These are phyloP conservation scores for Pomatostomus ruficeps DNA, from an alignment of 2,113 vertebrate genomes.

Conservation along the genomic window DNA sequence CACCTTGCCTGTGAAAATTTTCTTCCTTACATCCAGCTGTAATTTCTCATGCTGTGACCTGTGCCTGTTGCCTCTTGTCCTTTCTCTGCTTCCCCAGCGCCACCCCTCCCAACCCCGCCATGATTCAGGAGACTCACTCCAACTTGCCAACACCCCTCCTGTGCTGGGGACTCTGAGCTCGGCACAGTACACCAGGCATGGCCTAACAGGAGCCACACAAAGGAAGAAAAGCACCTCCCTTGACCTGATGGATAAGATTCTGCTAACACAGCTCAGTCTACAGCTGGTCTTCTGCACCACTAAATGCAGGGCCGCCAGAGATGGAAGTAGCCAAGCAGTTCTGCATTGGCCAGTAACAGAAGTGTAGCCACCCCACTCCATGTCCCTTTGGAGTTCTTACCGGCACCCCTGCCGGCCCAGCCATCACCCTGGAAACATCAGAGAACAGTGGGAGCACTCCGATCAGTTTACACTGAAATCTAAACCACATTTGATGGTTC, in stretches of 20 bases:
- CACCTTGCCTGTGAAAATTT: neutral
- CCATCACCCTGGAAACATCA: neutral
- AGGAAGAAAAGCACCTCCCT: neutral
- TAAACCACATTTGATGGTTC: neutral
- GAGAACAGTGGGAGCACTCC: neutral
- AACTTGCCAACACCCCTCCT: neutral
- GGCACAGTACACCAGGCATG: too few relatives aligned
- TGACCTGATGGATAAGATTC: neutral
- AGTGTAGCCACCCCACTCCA: rapidly evolving
- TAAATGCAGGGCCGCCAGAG: neutral
- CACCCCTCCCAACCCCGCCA: too few relatives aligned
- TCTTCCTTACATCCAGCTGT: neutral
- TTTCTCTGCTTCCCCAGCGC: neutral
- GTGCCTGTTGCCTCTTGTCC: neutral
- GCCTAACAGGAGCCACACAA: neutral
- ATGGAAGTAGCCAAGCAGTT: neutral
- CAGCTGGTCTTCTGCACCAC: neutral
- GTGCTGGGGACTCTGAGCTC: neutral
- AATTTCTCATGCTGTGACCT: neutral
- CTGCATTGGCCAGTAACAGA: neutral
- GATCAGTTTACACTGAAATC: neutral
- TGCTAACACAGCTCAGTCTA: neutral
- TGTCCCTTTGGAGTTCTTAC: neutral
- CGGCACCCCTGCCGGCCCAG: neutral
- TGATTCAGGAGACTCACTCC: neutral